Conservation (phyloP, 2,888 invertebrate genomes). For the Nomada lathburiana region DNA sequence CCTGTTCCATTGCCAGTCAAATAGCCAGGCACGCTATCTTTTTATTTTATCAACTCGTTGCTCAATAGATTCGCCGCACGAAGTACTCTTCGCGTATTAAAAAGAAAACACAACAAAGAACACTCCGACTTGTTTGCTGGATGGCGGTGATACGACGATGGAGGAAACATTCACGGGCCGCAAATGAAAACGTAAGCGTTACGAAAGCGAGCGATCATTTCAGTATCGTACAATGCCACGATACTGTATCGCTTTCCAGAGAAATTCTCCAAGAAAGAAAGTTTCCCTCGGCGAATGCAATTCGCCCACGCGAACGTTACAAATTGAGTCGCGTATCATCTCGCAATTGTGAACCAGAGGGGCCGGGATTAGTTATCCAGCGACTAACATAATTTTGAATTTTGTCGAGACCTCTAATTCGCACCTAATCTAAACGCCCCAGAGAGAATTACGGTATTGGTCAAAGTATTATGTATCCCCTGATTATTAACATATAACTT, state of each 20-base stretch:
- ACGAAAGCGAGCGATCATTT: conserved; percentile 19
- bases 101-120: neutral
- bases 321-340: conserved; percentile 52
- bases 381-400: neutral
- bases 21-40: neutral
- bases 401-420: neutral
- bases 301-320: conserved; percentile 42
- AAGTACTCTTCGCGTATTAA: neutral
- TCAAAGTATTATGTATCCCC: conserved; percentile 47
- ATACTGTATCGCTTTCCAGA: conserved; percentile 50
- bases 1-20: conserved; percentile 2
- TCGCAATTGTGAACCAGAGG: neutral
- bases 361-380: neutral
- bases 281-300: conserved; percentile 36
- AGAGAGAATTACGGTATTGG: conserved; percentile 27
- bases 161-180: neutral
- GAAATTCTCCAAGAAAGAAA: conserved; percentile 40
- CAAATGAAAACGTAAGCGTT: conserved; percentile 36
- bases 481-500: conserved; percentile 39
- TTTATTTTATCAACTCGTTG: neutral
- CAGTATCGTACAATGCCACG: neutral
- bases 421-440: conserved; percentile 1
- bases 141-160: neutral
- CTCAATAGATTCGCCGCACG: neutral
- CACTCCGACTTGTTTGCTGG: too few relatives aligned